Evolutionary conservation across 2,797 vertebrate species (phyloP), one percentile per base, ranked within the genome.

Genomic region (Echeneis naucrates): DNA sequence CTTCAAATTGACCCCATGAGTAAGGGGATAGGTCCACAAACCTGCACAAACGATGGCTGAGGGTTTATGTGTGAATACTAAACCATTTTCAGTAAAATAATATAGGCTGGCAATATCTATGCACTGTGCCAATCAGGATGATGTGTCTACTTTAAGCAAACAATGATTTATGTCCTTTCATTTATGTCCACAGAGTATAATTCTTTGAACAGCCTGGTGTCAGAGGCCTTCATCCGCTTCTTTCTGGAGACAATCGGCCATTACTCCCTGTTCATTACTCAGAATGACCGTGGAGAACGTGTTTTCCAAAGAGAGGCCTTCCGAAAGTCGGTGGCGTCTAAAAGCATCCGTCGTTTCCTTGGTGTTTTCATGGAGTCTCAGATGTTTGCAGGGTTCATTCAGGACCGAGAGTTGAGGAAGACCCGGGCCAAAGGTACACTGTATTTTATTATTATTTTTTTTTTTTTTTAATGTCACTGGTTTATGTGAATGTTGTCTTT

Each of bases 311-410:
- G 97, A 75, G 98, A 99, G 79, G 94, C 97, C 70, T 99, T 99
- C 92, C 97, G 98, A 78, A 99, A 99, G 85, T 98, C 97, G 2
- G 98, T 99, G 87, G 97, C 97, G 37, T 99, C 98, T 26, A 99
- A 99, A 92, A 99, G 98, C 52, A 95, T 99, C 91, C 98, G 98
- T 0, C 97, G 97, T 78, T 99, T 99, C 91, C 93, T 99, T 77
- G 97, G 98, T 30, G 98, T 99, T 85, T 99, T 99, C 92, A 99
- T 99, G 98, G 97, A 99, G 90, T 98, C 98, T 53, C 98, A 99
- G 93, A 99, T 99, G 98, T 99, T 99, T 54, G 95, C 98, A 12
- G 98, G 98, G 32, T 99, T 99, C 92, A 98, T 99, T 89, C 98
- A 99, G 93, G 98, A 99, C 90, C 93, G 97, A 45, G 98, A 99